A percentile compares a stretch with the other conserved stretches of the same genome.
phyloP scores from a whole-genome alignment of 2,797 vertebrate genomes.

The Coreius guichenoti region DNA sequence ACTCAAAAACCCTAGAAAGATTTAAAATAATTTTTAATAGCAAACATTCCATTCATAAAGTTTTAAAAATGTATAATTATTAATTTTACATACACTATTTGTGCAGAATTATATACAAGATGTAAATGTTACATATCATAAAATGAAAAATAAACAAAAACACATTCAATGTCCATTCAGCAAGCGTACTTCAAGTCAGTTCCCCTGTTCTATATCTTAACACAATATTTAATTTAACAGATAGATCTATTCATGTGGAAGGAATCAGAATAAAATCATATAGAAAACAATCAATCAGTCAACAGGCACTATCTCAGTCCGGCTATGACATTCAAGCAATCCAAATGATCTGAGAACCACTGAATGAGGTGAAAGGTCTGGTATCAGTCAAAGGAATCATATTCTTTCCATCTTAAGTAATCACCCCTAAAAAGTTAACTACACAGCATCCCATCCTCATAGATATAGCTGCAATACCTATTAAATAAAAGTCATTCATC shows the following conservation, averaged over 20 bases:
- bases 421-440: neutral
- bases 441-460: neutral
- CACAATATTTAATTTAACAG: constrained; percentile 22
- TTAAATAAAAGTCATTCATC: constrained; percentile 26
- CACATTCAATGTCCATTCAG: constrained; percentile 67
- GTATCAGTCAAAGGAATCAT: neutral
- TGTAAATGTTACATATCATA: constrained; percentile 64
- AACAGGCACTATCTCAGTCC: neutral
- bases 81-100: constrained; percentile 60
- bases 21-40: constrained; percentile 53
- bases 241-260: constrained; percentile 7
- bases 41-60: constrained; percentile 52
- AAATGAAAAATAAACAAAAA: constrained; percentile 54
- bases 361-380: neutral
- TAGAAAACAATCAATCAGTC: constrained; percentile 17
- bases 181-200: constrained; percentile 51
- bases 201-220: neutral
- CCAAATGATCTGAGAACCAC: constrained; percentile 18
- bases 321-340: neutral
- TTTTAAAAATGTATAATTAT: constrained; percentile 52
- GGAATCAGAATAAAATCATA: neutral
- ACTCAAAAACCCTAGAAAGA: neutral
- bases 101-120: constrained; percentile 67
- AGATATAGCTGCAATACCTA: neutral
- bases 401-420: neutral